Evolutionary conservation across 2,797 vertebrate genomes (phyloP), one percentile per base, ranked within the genome.

Genomic region (Leucoraja ocellata): DNA sequence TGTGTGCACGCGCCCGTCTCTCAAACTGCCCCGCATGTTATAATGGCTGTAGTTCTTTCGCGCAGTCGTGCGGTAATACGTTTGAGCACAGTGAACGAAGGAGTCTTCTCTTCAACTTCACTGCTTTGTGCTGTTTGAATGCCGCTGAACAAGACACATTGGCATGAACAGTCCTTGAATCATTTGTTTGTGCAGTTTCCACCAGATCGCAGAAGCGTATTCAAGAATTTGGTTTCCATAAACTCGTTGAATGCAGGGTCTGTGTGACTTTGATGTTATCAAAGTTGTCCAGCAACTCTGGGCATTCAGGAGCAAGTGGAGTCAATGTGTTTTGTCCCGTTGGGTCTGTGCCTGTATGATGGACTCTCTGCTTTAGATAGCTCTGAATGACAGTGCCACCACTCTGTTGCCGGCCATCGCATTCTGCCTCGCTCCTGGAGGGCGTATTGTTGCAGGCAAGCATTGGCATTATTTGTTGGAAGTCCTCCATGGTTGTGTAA

Each of bases 401-500:
- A 32, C 93, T 93, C 93, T 93, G 88, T 9, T 77, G 32, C 0
- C 2, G 25, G 83, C 94, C 11, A n/a, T 58, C 65, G 10, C 80
- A 11, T 79, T 94, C 14, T 11, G 11, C 21, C 94, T 94, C 46
- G 93, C 94, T 1, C 14, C n/a, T 94, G 25, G 0, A 65, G 68
- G n/a, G 93, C 61, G 71, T 73, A n/a, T 0, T 46, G 93, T 93
- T 94, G 0, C 13, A 61, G 0, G 71, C 3, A 5, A 94, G 76
- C 68, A 93, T 94, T 63, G 94, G 94, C 88, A 94, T 94, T 58
- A 91, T 93, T 95, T 96, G 96, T 93, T 97, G 96, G 93, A 97
- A 97, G 94, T 96, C 94, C 88, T 97, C 97, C 96, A 98, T 95
- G 2, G 97, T 98, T 46, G 97, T 96, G 28, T 98, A 98, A 77